These are phyloP conservation scores for Macrophya alboannulata DNA, from an alignment of 2,888 invertebrate genomes.

Conservation along the genomic window DNA sequence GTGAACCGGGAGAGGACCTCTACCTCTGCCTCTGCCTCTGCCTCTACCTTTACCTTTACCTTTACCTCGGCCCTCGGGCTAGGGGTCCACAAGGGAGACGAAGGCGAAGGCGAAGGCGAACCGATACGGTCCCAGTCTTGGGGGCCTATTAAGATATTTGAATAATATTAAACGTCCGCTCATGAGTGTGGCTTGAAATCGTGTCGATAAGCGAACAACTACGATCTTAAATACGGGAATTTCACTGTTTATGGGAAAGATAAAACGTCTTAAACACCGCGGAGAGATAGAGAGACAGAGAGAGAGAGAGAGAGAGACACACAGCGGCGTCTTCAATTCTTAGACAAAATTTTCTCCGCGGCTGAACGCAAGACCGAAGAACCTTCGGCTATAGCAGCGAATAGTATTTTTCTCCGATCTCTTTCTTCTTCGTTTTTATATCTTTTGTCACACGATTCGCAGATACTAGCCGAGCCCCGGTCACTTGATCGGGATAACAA, in stretches of 20 bases:
- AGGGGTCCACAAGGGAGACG: constrained; percentile 53
- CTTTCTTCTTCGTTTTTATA: no score
- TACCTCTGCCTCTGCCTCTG: not conserved
- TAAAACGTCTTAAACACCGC: constrained; percentile 65
- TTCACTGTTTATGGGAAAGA: constrained; percentile 64
- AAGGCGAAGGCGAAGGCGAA: constrained; percentile 40
- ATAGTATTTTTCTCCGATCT: not conserved
- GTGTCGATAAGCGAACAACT: constrained; percentile 55
- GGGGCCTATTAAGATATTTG: constrained; percentile 71
- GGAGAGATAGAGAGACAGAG: not conserved
- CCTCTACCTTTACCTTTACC: not conserved
- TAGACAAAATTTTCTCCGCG: not conserved
- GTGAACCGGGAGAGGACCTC: constrained; percentile 41
- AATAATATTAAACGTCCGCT: constrained; percentile 67
- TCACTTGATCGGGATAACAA: no score
- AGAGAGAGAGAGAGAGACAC: no score
- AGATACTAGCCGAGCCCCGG: no score
- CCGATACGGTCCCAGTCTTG: constrained; percentile 51
- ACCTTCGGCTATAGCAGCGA: not conserved
- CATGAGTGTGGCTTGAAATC: constrained; percentile 49
- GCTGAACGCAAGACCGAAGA: no score
- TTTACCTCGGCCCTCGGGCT: constrained; percentile 38
- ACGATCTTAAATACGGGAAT: constrained; percentile 62
- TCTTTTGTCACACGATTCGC: no score
- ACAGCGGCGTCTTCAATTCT: not conserved